phyloP scores from a whole-genome alignment of 2,113 vertebrate species.

The Chloropsis hardwickii region DNA sequence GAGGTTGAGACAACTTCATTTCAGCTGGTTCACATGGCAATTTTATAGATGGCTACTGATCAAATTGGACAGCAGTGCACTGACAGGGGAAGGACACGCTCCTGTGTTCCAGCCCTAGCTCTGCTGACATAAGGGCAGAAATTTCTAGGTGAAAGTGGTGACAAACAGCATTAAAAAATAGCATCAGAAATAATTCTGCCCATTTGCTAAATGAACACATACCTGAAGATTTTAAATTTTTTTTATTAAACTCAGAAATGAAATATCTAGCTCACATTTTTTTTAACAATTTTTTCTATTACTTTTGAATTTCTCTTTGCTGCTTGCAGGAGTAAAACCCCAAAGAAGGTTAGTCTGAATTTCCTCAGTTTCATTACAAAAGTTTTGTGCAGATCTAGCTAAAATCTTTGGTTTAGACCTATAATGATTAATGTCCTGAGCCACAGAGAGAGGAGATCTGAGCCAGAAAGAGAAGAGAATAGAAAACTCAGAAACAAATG shows the following conservation, averaged over 20 bases:
- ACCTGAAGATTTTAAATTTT: neutral
- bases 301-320: neutral
- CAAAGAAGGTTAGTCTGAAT: neutral
- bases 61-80: neutral
- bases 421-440: constrained; percentile 51
- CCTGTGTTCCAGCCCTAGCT: neutral
- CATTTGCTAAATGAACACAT: neutral
- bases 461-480: constrained; percentile 5
- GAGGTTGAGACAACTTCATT: neutral
- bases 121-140: neutral
- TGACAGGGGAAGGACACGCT: accelerated
- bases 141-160: neutral
- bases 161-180: neutral
- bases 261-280: neutral
- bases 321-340: neutral
- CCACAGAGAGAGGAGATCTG: neutral
- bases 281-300: neutral
- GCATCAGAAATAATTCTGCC: neutral
- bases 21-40: neutral
- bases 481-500: constrained; percentile 38
- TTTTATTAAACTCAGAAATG: neutral
- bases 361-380: constrained; percentile 33
- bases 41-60: neutral
- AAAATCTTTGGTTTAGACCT: constrained; percentile 37
- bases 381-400: constrained; percentile 53